Evolutionary conservation across 2,113 vertebrate species (phyloP), one percentile per base, ranked within the genome.

Genomic region (Rhinolophus ferrumequinum): DNA sequence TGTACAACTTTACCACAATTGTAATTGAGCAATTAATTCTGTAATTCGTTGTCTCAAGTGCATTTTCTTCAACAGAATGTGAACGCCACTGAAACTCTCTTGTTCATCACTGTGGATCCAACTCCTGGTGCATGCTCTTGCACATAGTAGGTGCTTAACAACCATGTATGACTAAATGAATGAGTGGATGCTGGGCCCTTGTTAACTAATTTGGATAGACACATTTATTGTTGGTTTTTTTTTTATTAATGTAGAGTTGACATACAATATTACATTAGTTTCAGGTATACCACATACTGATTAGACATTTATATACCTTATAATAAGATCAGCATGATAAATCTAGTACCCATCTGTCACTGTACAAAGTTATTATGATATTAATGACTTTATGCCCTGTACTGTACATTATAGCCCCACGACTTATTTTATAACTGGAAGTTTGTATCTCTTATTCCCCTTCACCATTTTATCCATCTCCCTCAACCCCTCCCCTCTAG

Each of bases 1-100:
- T 83, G 47, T 66, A 64, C 66, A 94, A 58, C 10, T 76, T 76
- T 77, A 84, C 18, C 41, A 79, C 50, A 89, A 81, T 73, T 64
- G 88, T 26, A 92, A 87, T 12, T 64, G 35, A 93, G 38, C 41
- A 90, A 60, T 50, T 58, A 88, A 93, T 85, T 83, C n/a, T 76
- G 26, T 47, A 80, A 41, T 94, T 81, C 33, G 35, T 52, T 96
- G 89, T 87, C 67, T 96, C 30, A 22, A 44, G 38, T 44, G 26
- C 14, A 54, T 82, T 50, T 92, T 56, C 79, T 85, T 94, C 76
- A 77, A 70, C 6, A 64, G 76, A 90, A 18, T 5, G 8, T 88
- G 66, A 79, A 64, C 19, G 62, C 41, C 52, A 16, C 70, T 47
- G 76, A 38, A 90, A 76, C 38, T 81, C 77, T 91, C 30, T 67